Conservation (phyloP, 2,797 vertebrate genomes). For the Pseudochirops corinnae region DNA sequence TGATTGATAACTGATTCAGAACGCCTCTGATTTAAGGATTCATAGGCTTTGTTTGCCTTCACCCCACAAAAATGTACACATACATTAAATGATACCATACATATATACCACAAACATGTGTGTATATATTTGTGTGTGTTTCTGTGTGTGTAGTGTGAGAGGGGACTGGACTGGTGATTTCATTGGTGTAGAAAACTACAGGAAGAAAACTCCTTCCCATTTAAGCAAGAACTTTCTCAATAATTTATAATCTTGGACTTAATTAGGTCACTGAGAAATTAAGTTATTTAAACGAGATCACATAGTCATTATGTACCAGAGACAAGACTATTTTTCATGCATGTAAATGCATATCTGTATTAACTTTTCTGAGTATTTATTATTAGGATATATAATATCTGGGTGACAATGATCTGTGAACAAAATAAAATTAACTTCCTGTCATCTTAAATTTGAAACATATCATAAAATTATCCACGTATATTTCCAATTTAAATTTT, state of each 20-base stretch:
- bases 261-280: constrained; percentile 51
- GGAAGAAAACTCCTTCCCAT: too few relatives aligned
- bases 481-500: constrained; percentile 13
- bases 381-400: background rate
- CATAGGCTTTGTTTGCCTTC: too few relatives aligned
- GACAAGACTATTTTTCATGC: background rate
- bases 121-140: background rate
- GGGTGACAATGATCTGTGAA: background rate
- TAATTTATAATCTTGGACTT: too few relatives aligned
- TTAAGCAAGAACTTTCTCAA: too few relatives aligned
- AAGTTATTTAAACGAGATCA: constrained; percentile 66
- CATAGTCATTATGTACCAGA: constrained; percentile 69
- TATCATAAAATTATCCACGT: constrained; percentile 27
- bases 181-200: too few relatives aligned
- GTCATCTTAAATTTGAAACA: constrained; percentile 19
- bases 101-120: background rate
- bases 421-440: background rate
- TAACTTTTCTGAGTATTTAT: background rate
- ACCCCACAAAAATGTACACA: too few relatives aligned
- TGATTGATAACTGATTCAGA: too few relatives aligned
- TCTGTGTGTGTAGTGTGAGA: too few relatives aligned
- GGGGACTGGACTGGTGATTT: too few relatives aligned
- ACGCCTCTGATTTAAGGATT: too few relatives aligned
- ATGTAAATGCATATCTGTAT: background rate
- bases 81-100: background rate